phyloP scores from a whole-genome alignment of 2,888 invertebrate species.

The Muscina levida region DNA sequence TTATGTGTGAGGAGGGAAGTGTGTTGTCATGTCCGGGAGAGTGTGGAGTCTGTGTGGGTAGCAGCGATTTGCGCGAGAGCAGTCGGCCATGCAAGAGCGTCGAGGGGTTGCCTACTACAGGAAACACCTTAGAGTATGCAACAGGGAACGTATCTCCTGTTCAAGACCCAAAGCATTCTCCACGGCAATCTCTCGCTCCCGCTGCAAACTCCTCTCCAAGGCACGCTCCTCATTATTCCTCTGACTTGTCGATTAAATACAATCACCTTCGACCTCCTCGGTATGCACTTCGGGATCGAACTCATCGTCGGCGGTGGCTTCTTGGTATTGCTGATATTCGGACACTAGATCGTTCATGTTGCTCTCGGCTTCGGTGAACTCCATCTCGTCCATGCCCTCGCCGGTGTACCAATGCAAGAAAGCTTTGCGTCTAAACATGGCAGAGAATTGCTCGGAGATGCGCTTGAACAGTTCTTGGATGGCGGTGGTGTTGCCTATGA shows the following conservation, averaged over 20 bases:
- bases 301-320: conserved; percentile 93
- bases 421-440: conserved; percentile 89
- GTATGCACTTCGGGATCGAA: conserved; percentile 90
- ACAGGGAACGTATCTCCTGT: conserved; percentile 69
- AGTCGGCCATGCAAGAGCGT: background rate
- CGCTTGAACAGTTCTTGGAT: conserved; percentile 88
- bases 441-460: conserved; percentile 87
- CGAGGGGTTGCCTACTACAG: conserved; percentile 18
- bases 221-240: conserved; percentile 75
- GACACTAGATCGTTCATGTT: conserved; percentile 95
- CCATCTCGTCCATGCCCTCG: conserved; percentile 98
- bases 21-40: conserved; percentile 17
- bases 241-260: conserved; percentile 78
- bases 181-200: conserved; percentile 67
- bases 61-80: background rate
- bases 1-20: conserved; percentile 18
- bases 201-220: conserved; percentile 65
- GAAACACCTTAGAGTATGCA: conserved; percentile 70
- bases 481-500: conserved; percentile 88
- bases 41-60: background rate
- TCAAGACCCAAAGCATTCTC: conserved; percentile 70
- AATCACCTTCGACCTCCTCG: conserved; percentile 82
- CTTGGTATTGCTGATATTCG: conserved; percentile 96
- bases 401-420: conserved; percentile 93
- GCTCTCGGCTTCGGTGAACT: conserved; percentile 97